Percentiles rank a stretch among this genome's conserved stretches.
Evolutionary conservation across 2,797 vertebrate genomes (phyloP).

Genomic region (Gambusia yucatana): DNA sequence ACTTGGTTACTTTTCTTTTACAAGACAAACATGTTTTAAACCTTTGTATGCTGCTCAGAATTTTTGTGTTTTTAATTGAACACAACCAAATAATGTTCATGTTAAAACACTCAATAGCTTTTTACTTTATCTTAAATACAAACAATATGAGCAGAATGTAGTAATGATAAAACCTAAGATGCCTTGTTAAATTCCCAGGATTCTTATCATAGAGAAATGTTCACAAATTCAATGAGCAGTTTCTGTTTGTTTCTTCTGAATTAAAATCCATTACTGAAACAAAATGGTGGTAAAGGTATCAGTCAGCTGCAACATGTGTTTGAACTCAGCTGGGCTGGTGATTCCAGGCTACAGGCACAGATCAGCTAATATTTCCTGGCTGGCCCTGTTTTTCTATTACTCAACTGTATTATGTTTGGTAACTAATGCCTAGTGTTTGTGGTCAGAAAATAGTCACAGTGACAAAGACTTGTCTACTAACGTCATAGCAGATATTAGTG

Average conservation of each 20-base stretch:
- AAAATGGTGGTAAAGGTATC: slow-evolving; percentile 2
- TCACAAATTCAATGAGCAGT: background rate
- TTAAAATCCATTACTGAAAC: slow-evolving; percentile 16
- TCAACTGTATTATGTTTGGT: slow-evolving; percentile 31
- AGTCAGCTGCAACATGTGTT: slow-evolving; percentile 24
- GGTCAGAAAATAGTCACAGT: slow-evolving; percentile 48
- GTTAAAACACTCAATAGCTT: background rate
- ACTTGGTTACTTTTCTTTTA: background rate
- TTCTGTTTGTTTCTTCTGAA: background rate
- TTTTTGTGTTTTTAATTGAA: background rate
- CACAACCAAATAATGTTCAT: background rate
- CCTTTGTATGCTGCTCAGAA: background rate
- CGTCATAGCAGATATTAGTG: slow-evolving; percentile 39
- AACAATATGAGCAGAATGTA: background rate
- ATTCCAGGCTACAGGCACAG: too few species aligned
- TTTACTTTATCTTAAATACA: background rate
- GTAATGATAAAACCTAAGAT: background rate
- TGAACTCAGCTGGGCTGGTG: background rate
- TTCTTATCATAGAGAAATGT: background rate
- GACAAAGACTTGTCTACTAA: slow-evolving; percentile 37
- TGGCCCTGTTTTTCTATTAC: slow-evolving; percentile 23
- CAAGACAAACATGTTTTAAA: background rate
- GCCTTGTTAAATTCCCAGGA: background rate
- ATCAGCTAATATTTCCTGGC: too few species aligned
- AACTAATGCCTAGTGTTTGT: slow-evolving; percentile 43